Conservation (phyloP, 2,797 vertebrate genomes). For the Argyrosomus regius region DNA sequence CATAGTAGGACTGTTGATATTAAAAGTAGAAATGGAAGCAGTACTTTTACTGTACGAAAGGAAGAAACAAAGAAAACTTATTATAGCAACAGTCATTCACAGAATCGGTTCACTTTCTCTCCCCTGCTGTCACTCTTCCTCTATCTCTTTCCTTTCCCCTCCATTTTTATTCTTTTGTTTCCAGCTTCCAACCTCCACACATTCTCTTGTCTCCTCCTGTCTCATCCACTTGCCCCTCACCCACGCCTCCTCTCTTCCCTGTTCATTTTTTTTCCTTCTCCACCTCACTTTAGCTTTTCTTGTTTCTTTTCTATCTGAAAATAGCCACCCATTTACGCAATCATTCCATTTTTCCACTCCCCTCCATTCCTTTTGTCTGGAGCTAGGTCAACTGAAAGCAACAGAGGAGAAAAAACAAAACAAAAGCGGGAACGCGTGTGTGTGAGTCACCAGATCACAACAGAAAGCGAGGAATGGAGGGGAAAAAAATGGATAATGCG, state of each 20-base stretch:
- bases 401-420: constrained; percentile 45
- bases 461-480: constrained; percentile 39
- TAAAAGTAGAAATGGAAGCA: constrained; percentile 7
- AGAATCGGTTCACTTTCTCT: background rate
- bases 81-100: constrained; percentile 5
- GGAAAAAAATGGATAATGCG: constrained; percentile 28
- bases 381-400: constrained; percentile 73
- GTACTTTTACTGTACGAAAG: constrained; percentile 2
- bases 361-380: constrained; percentile 60
- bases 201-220: constrained; percentile 50
- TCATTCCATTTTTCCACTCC: constrained; percentile 53
- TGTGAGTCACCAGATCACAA: constrained; percentile 64
- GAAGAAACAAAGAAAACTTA: constrained; percentile 13
- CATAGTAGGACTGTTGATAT: background rate
- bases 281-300: constrained; percentile 36
- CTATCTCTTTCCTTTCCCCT: constrained; percentile 7
- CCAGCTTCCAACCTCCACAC: constrained; percentile 47
- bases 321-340: constrained; percentile 67
- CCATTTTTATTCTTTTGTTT: constrained; percentile 43
- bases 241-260: constrained; percentile 38
- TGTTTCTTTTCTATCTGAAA: constrained; percentile 64
- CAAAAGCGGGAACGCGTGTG: constrained; percentile 40
- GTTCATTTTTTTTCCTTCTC: constrained; percentile 4
- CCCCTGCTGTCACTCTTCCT: constrained; percentile 3
- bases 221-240: constrained; percentile 61